Base-by-base conservation (phyloP, 1,140 invertebrate species). In the Teleogryllus occipitalis region DNA sequence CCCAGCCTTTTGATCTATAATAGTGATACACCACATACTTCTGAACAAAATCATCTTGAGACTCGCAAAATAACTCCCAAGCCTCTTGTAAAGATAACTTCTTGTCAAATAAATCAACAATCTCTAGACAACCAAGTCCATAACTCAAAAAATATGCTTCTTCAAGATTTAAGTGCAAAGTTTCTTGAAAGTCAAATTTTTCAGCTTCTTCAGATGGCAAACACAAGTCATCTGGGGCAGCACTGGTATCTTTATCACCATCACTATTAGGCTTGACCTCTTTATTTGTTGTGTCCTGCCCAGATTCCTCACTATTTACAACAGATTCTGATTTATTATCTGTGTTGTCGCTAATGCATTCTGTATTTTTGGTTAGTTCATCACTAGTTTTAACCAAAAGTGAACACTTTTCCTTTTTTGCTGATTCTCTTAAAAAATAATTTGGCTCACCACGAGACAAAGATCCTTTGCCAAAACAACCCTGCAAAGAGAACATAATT, bases 1-100 rank as follows among this genome's bases (percentile, higher is more conserved):
- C 89, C 94, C 96, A 98, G 47, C 94, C 95, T 87, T 95, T 96
- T 21, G 92, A 91, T 82, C 95, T 90, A 84, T 93, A 95, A 87
- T 97, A 93, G 87, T 96, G 91, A 87, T 97, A 98, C 18, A 92
- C 92, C 77, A 93, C 88, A 87, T 97, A 95, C 83, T 90, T 91
- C 54, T 89, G 86, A n/a, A 93, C 74, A 88, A 97, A 97, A 82
- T 88, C 85, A 75, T 85, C 82, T 83, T 93, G 89, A 47, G 84
- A 84, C 75, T 89, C 83, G 81, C 85, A 87, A 86, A 95, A 94
- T 81, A 88, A 83, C 65, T 87, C 83, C 95, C 92, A 95, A 82
- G 92, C 84, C 78, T 89, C 84, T 76, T 87, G 82, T 75, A 92
- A 87, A 80, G 84, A 88, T 72, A 95, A 82, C 49, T 87, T 74